Percentiles rank a stretch among this genome's conserved stretches.
These are phyloP conservation scores for Semaprochilodus insignis DNA, from an alignment of 2,797 vertebrate genomes.

Conservation along the genomic window DNA sequence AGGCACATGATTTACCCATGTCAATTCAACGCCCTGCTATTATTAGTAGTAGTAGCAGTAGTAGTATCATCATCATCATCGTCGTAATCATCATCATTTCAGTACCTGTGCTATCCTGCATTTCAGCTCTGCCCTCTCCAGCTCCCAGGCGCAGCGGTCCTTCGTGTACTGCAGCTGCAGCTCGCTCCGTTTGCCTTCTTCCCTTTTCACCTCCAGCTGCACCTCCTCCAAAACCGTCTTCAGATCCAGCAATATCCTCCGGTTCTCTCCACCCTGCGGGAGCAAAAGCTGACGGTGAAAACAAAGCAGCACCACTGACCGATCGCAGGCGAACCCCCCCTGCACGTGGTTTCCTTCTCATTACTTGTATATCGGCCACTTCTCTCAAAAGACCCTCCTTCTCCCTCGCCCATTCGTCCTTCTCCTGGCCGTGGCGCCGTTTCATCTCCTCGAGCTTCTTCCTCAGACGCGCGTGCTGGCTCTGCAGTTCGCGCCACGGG, in stretches of 20 bases:
- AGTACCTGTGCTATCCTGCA: slow-evolving; percentile 78
- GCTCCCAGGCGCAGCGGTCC: slow-evolving; percentile 79
- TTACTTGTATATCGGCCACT: slow-evolving; percentile 81
- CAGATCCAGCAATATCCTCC: slow-evolving; percentile 77
- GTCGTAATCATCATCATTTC: no score
- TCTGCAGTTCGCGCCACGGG: slow-evolving; percentile 57
- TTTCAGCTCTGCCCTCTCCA: slow-evolving; percentile 79
- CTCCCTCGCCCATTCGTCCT: slow-evolving; percentile 78
- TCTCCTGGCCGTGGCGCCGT: slow-evolving; percentile 75
- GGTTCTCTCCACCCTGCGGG: slow-evolving; percentile 79
- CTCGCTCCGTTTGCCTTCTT: slow-evolving; percentile 77
- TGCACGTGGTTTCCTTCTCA: not conserved
- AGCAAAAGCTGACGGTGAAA: slow-evolving; percentile 5
- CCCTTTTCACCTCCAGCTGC: slow-evolving; percentile 78
- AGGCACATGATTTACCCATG: no score
- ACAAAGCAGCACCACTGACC: not conserved
- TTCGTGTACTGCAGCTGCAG: slow-evolving; percentile 78
- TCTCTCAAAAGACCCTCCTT: slow-evolving; percentile 81
- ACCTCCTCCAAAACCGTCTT: slow-evolving; percentile 77
- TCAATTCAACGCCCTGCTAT: no score
- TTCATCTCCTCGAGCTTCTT: slow-evolving; percentile 78
- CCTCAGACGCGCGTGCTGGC: slow-evolving; percentile 71
- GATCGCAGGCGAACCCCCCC: no score
- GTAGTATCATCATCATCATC: no score
- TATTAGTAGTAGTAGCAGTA: no score